Conservation (phyloP, 2,113 vertebrate genomes). For the Gopherus evgoodei region DNA sequence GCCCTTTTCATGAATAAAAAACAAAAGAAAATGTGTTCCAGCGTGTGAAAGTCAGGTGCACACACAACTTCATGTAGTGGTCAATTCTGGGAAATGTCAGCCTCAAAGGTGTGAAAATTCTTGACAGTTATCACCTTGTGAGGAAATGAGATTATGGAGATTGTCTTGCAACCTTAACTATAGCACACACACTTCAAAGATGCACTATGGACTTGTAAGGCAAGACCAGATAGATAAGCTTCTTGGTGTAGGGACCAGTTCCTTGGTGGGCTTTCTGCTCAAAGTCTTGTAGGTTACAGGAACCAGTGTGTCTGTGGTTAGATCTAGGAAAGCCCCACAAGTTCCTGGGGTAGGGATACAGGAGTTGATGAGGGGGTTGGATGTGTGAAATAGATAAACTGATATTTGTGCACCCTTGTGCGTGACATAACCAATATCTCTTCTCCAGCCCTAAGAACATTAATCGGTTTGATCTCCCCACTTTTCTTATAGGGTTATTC, state of each 20-base stretch:
- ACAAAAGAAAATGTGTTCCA: neutral
- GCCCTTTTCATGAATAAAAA: neutral
- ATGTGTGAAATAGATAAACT: neutral
- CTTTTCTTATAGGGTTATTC: slow-evolving; percentile 81
- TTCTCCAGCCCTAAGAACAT: neutral
- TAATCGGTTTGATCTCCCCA: neutral
- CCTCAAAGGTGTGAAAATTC: neutral
- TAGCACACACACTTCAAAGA: neutral
- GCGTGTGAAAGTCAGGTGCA: neutral
- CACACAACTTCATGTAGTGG: neutral
- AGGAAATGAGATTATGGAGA: neutral
- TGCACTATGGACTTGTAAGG: neutral
- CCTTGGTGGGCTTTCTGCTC: neutral
- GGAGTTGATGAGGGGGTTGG: neutral
- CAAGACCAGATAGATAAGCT: neutral
- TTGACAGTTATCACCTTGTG: neutral
- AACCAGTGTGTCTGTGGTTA: neutral
- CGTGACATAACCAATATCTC: accelerated
- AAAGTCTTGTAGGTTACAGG: neutral
- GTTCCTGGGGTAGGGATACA: neutral
- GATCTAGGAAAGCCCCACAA: neutral
- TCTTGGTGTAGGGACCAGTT: neutral
- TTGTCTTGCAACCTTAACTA: neutral
- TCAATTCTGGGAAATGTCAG: neutral
- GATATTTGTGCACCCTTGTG: neutral